Base-by-base conservation (phyloP, 2,113 vertebrate species). In the Axis porcinus region DNA sequence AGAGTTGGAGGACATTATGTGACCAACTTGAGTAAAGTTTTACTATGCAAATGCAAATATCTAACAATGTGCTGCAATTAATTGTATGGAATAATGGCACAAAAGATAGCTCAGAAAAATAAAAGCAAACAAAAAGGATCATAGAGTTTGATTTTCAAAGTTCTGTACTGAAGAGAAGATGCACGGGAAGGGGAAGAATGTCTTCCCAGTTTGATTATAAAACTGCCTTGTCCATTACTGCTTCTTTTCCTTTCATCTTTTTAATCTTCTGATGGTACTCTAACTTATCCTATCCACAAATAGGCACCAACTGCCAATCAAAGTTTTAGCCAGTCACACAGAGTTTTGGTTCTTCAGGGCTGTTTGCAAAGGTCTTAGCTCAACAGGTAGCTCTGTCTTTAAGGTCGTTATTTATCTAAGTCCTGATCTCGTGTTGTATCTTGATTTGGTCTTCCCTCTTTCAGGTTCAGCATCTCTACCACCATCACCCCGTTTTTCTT, bases 1-100 rank as follows among this genome's bases (percentile, higher is more conserved):
- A 79, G 92, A 96, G 96, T 96, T 96, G 45, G 16, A 98, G 79
- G 58, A 92, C 16, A 95, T 96, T 64, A 89, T n/a, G 74, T 95
- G 55, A 90, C 55, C n/a, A 91, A 92, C 23, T 57, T 84, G 25
- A 36, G n/a, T 92, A 89, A 28, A 14, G 21, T 76, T 96, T 95
- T 91, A 96, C 0, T 21, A 54, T 40, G 36, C 43, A 97, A 85
- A 50, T 40, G 36, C 43, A 97, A 85, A 40, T 62, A 62, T 19
- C 45, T 81, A 92, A 62, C n/a, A 89, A 15, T 54, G 45, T 30
- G 13, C 64, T 94, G 27, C 16, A 54, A 70, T 50, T 64, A 55
- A 98, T 0, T 82, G 16, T 92, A 87, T 33, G 67, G 40, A 45
- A 78, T 93, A 94, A 92, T 30, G 21, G n/a, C n/a, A 92, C 1